Percentiles rank a stretch among this genome's conserved stretches.
Conservation (phyloP, 1,140 invertebrate genomes). For the Drosophila ohnishii region DNA sequence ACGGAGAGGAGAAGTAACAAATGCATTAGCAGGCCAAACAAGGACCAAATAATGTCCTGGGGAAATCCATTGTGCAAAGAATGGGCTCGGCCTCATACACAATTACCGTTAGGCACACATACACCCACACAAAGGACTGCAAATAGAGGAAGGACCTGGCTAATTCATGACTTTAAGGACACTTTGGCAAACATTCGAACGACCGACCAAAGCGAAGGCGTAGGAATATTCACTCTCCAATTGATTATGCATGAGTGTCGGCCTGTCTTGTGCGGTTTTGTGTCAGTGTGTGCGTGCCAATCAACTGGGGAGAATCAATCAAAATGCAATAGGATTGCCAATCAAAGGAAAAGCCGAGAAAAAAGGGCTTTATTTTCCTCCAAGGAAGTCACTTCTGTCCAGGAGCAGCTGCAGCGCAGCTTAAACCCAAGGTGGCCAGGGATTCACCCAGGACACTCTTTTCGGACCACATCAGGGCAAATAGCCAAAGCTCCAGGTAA, state of each 20-base stretch:
- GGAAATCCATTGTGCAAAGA: conserved; percentile 40
- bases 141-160: conserved; percentile 60
- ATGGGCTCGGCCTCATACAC: conserved; percentile 36
- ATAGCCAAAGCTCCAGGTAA: conserved; percentile 38
- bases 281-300: conserved; percentile 48
- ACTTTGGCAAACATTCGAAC: conserved; percentile 64
- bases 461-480: conserved; percentile 48
- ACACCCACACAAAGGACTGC: conserved; percentile 18
- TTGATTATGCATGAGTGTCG: conserved; percentile 69
- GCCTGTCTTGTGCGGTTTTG: conserved; percentile 24
- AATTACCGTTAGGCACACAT: conserved; percentile 66
- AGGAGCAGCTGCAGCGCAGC: conserved; percentile 16
- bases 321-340: conserved; percentile 74
- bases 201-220: conserved; percentile 37
- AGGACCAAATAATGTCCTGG: conserved; percentile 45
- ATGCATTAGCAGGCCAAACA: conserved; percentile 53
- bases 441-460: conserved; percentile 16
- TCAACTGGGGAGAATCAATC: conserved; percentile 70
- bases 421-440: conserved; percentile 13
- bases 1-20: conserved; percentile 19
- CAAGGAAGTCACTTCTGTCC: conserved; percentile 27
- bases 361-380: conserved; percentile 5
- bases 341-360: conserved; percentile 37
- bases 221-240: conserved; percentile 52
- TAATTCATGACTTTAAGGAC: conserved; percentile 77